Percentiles rank a stretch among this genome's conserved stretches.
These are phyloP conservation scores for Morpho achilles DNA, from an alignment of 2,888 invertebrate species.

Conservation along the genomic window DNA sequence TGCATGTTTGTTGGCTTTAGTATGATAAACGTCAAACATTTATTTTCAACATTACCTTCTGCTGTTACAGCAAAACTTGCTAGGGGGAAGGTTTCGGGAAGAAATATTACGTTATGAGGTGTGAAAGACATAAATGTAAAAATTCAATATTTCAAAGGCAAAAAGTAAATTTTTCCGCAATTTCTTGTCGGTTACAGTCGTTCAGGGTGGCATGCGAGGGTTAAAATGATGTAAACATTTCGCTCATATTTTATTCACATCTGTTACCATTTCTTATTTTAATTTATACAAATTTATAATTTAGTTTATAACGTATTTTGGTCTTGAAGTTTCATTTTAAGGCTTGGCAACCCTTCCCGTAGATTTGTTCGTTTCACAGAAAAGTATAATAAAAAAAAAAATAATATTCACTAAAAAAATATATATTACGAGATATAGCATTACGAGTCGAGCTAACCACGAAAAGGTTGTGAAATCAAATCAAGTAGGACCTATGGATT, in stretches of 20 bases:
- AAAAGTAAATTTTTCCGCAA: conserved; percentile 62
- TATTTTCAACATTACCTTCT: conserved; percentile 67
- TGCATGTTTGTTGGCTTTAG: conserved; percentile 31
- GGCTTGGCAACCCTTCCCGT: too few relatives aligned
- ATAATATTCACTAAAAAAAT: too few relatives aligned
- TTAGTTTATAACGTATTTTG: not conserved
- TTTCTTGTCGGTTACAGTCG: conserved; percentile 56
- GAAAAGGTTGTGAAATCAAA: too few relatives aligned
- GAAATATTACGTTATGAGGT: conserved; percentile 79
- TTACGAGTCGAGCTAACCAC: too few relatives aligned
- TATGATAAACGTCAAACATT: conserved; percentile 73
- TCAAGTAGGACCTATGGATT: too few relatives aligned
- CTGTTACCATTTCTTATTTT: conserved; percentile 11
- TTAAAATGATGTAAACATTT: conserved; percentile 30
- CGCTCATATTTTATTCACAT: conserved; percentile 21
- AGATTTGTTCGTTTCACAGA: too few relatives aligned
- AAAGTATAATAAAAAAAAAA: too few relatives aligned
- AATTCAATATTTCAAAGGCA: conserved; percentile 72
- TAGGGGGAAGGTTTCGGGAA: conserved; percentile 54
- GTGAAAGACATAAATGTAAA: conserved; percentile 78
- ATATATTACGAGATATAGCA: too few relatives aligned
- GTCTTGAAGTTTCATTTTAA: too few relatives aligned
- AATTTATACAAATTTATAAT: conserved; percentile 6
- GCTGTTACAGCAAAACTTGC: conserved; percentile 68
- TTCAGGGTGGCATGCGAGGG: conserved; percentile 39